phyloP scores from a whole-genome alignment of 2,888 invertebrate species.

The Galeruca laticollis region DNA sequence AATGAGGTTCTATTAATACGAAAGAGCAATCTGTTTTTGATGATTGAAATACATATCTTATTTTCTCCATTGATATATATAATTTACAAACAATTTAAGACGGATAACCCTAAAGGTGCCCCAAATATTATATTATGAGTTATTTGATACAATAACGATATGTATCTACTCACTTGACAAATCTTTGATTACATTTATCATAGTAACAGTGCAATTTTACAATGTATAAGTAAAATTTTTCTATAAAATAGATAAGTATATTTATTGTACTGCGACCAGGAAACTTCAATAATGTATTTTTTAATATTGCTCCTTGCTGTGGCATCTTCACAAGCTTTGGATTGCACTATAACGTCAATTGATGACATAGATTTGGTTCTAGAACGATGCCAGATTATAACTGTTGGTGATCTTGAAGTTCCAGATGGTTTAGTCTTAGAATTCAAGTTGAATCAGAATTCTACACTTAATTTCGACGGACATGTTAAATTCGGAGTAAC shows the following conservation, averaged over 20 bases:
- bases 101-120: background rate
- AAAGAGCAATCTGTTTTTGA: too few relatives aligned
- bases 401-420: background rate
- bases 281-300: background rate
- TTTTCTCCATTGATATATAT: too few relatives aligned
- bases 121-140: background rate
- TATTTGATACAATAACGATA: background rate
- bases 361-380: background rate
- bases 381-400: background rate
- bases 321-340: background rate
- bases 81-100: too few relatives aligned
- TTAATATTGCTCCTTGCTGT: background rate
- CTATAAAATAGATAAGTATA: background rate
- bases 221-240: background rate
- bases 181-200: background rate
- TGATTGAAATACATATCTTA: too few relatives aligned
- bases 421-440: background rate
- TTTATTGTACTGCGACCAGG: background rate
- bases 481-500: background rate
- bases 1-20: too few relatives aligned
- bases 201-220: background rate
- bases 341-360: constrained; percentile 7
- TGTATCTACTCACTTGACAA: background rate
- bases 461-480: background rate
- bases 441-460: background rate